These are phyloP conservation scores for Dichetophora obliterata DNA, from an alignment of 2,888 invertebrate species.

Conservation along the genomic window DNA sequence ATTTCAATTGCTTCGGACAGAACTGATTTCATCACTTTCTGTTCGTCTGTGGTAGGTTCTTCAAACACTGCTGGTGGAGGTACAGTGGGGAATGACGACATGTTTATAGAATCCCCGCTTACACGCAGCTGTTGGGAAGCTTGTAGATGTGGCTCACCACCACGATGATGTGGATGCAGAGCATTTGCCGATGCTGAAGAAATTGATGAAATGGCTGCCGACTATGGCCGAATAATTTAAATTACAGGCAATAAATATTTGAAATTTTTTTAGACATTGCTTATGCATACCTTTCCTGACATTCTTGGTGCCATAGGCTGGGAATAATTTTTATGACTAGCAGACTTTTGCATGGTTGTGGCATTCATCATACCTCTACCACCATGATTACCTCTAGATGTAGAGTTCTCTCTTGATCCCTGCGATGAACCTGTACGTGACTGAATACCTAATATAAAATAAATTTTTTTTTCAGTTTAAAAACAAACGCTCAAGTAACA, in stretches of 20 bases:
- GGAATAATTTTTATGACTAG: conserved; percentile 67
- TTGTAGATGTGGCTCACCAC: conserved; percentile 47
- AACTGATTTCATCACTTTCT: conserved; percentile 56
- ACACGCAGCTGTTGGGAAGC: conserved; percentile 14
- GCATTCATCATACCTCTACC: conserved; percentile 59
- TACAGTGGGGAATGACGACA: conserved; percentile 34
- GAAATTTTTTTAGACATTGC: too few species aligned
- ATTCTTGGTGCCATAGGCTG: conserved; percentile 61
- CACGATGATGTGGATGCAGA: conserved; percentile 26
- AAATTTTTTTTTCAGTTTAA: too few species aligned
- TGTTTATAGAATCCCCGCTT: background rate
- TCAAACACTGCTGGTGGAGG: conserved; percentile 58
- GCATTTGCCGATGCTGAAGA: conserved; percentile 30
- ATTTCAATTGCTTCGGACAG: conserved; percentile 62
- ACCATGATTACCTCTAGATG: conserved; percentile 60
- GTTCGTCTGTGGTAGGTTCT: conserved; percentile 53
- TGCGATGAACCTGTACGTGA: conserved; percentile 75
- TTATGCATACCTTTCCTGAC: conserved; percentile 55
- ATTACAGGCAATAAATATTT: background rate
- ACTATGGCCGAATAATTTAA: background rate
- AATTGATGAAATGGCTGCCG: conserved; percentile 30
- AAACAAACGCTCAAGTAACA: background rate
- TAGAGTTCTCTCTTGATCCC: conserved; percentile 70
- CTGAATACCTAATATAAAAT: conserved; percentile 63
- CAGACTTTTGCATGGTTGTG: conserved; percentile 64